Conservation (phyloP, 2,113 vertebrate genomes). For the Cairina moschata region DNA sequence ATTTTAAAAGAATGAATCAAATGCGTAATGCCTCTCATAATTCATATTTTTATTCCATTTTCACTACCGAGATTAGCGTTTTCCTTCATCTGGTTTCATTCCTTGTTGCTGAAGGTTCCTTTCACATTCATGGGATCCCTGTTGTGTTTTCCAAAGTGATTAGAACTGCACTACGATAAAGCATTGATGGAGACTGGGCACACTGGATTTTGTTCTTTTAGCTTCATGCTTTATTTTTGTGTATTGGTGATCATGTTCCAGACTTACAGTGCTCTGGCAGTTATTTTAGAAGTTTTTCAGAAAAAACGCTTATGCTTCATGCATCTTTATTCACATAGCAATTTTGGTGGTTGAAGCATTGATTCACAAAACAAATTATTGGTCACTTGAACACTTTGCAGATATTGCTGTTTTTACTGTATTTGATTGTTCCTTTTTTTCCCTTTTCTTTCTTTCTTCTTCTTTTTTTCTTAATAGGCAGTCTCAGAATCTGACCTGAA, state of each 20-base stretch:
- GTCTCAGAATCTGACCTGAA: constrained; percentile 88
- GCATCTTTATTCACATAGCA: neutral
- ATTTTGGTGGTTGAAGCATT: neutral
- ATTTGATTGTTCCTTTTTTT: neutral
- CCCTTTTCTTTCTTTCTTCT: accelerated
- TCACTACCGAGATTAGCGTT: neutral
- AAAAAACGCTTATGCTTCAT: neutral
- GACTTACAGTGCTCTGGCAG: neutral
- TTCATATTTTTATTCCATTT: neutral
- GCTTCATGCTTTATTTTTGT: neutral
- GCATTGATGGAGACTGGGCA: neutral
- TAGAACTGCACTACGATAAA: neutral
- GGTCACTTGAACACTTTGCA: constrained; percentile 23
- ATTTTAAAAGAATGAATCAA: neutral
- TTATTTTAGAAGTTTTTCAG: neutral
- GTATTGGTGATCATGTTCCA: neutral
- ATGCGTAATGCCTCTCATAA: neutral
- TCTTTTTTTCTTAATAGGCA: constrained; percentile 75
- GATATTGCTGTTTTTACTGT: neutral
- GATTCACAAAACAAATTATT: constrained; percentile 7
- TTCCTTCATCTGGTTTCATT: neutral
- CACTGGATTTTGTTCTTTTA: neutral
- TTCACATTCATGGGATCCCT: neutral
- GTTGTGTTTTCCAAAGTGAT: neutral
- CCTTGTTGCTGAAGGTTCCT: neutral